Conservation (phyloP, 2,888 invertebrate genomes). For the Lasiommata megera region DNA sequence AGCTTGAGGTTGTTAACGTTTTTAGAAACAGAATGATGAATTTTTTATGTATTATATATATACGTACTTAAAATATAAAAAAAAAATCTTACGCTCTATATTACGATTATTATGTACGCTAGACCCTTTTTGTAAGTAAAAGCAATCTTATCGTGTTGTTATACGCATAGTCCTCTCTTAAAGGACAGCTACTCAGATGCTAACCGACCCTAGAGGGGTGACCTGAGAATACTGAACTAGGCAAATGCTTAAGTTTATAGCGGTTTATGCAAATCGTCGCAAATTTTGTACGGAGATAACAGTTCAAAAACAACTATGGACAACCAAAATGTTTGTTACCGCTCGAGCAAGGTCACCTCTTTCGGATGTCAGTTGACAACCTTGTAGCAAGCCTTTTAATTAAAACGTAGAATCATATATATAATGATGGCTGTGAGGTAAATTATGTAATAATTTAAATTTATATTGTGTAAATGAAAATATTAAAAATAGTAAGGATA, state of each 20-base stretch:
- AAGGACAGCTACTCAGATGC: background rate
- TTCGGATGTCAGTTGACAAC: background rate
- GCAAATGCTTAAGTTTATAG: too few relatives aligned
- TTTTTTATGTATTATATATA: slow-evolving; percentile 77
- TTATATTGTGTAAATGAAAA: slow-evolving; percentile 76
- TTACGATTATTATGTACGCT: slow-evolving; percentile 69
- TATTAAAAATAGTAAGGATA: slow-evolving; percentile 60
- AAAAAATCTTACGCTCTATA: slow-evolving; percentile 59
- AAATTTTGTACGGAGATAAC: too few relatives aligned
- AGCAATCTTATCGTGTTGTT: slow-evolving; percentile 75
- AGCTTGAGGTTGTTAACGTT: slow-evolving; percentile 81
- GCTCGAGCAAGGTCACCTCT: background rate
- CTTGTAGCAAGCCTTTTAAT: slow-evolving; percentile 34
- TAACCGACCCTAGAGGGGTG: background rate
- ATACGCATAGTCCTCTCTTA: slow-evolving; percentile 75
- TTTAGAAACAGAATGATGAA: slow-evolving; percentile 76
- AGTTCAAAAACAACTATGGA: too few relatives aligned
- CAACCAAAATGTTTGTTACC: background rate
- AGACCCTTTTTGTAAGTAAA: slow-evolving; percentile 76
- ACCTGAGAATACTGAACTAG: background rate
- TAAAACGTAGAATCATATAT: slow-evolving; percentile 77
- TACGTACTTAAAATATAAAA: slow-evolving; percentile 41
- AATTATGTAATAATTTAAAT: slow-evolving; percentile 79
- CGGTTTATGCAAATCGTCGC: too few relatives aligned
- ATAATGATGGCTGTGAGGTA: slow-evolving; percentile 82